Conservation (phyloP, 2,888 invertebrate genomes). For the Colostygia pectinataria region DNA sequence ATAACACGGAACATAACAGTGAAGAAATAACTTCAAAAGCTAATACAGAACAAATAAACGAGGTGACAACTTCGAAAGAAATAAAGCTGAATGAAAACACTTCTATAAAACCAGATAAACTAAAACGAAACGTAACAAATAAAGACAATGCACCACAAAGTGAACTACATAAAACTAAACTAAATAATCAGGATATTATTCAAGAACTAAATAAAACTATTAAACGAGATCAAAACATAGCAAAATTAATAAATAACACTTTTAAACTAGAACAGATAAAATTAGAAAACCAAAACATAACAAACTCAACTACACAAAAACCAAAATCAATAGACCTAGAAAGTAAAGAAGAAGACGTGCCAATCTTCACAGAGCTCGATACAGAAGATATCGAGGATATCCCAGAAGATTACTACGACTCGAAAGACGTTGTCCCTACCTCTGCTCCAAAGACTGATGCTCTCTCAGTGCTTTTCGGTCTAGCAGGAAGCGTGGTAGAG, state of each 20-base stretch:
- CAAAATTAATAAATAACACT: slow-evolving; percentile 1
- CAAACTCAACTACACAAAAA: slow-evolving; percentile 4
- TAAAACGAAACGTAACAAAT: neutral
- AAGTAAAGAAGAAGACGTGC: slow-evolving; percentile 50
- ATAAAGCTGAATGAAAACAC: neutral
- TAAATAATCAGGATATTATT: neutral
- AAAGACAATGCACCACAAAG: neutral
- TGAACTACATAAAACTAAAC: neutral
- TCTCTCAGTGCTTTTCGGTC: slow-evolving; percentile 69
- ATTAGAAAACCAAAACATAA: slow-evolving; percentile 6
- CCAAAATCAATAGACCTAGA: slow-evolving; percentile 42
- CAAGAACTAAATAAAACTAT: neutral
- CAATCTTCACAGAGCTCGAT: slow-evolving; percentile 67
- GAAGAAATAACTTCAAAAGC: slow-evolving; percentile 27
- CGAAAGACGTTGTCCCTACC: slow-evolving; percentile 70
- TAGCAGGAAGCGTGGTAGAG: slow-evolving; percentile 75
- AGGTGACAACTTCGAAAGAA: slow-evolving; percentile 23
- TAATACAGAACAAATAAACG: slow-evolving; percentile 27
- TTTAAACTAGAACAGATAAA: slow-evolving; percentile 7
- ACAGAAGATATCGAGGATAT: slow-evolving; percentile 58
- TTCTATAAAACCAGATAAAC: slow-evolving; percentile 5
- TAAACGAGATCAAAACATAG: slow-evolving; percentile 4
- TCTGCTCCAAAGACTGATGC: slow-evolving; percentile 71
- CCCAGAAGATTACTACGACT: slow-evolving; percentile 75
- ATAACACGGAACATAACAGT: slow-evolving; percentile 30